A percentile compares a stretch with the other conserved stretches of the same genome.
These are phyloP conservation scores for Apomyelois bistriatella DNA, from an alignment of 2,888 invertebrate species.

Conservation along the genomic window DNA sequence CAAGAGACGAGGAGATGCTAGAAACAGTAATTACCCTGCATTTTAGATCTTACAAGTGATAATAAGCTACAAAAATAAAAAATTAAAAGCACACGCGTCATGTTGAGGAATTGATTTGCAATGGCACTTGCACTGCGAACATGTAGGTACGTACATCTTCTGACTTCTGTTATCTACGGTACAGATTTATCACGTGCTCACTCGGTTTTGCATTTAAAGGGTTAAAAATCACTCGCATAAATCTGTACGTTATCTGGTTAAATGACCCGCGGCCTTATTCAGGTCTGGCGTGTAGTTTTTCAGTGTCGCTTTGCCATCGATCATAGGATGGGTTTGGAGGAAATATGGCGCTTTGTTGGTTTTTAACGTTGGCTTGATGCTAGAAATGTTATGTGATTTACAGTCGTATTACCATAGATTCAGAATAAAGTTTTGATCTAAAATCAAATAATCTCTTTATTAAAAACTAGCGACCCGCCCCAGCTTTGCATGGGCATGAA, in stretches of 20 bases:
- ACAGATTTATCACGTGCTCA: constrained; percentile 46
- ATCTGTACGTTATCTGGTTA: constrained; percentile 65
- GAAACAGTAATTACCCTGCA: too few relatives aligned
- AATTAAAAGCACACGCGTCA: too few relatives aligned
- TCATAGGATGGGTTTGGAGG: not conserved
- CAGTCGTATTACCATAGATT: too few relatives aligned
- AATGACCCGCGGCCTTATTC: constrained; percentile 56
- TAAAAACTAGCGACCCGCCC: too few relatives aligned
- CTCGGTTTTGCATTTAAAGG: constrained; percentile 52
- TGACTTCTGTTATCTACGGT: constrained; percentile 30
- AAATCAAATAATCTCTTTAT: too few relatives aligned
- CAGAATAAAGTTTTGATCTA: too few relatives aligned
- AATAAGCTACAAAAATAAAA: too few relatives aligned
- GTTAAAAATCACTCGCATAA: constrained; percentile 76
- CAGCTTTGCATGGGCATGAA: too few relatives aligned
- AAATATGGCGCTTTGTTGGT: not conserved
- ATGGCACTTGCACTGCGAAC: too few relatives aligned
- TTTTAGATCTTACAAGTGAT: too few relatives aligned
- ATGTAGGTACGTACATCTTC: constrained; percentile 26
- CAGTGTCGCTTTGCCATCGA: constrained; percentile 21
- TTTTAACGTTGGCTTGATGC: not conserved
- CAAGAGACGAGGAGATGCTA: too few relatives aligned
- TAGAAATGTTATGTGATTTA: not conserved
- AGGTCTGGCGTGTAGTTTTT: constrained; percentile 37
- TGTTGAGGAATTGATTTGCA: too few relatives aligned